These are phyloP conservation scores for Apeira syringaria DNA, from an alignment of 2,888 invertebrate genomes.

Conservation along the genomic window DNA sequence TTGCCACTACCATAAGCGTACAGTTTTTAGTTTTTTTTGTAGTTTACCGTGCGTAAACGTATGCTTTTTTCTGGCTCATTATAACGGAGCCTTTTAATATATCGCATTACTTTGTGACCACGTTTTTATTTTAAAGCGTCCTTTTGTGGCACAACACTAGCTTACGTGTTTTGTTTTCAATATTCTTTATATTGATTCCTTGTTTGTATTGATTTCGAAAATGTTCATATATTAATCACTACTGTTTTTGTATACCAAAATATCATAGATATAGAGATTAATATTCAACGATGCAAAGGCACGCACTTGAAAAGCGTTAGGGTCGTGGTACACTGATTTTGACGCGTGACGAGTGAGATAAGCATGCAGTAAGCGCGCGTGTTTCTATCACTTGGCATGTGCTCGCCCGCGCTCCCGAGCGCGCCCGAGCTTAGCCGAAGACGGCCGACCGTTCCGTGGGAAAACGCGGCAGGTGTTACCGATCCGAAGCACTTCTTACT, in stretches of 20 bases:
- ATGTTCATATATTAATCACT: slow-evolving; percentile 26
- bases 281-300: slow-evolving; percentile 38
- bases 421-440: slow-evolving; percentile 57
- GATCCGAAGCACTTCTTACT: slow-evolving; percentile 80
- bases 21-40: slow-evolving; percentile 28
- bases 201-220: slow-evolving; percentile 12
- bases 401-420: slow-evolving; percentile 57
- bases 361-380: slow-evolving; percentile 38
- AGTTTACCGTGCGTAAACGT: slow-evolving; percentile 23
- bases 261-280: slow-evolving; percentile 28
- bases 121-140: slow-evolving; percentile 20
- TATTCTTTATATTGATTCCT: slow-evolving; percentile 2
- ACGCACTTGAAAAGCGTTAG: slow-evolving; percentile 48
- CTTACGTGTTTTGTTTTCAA: neutral
- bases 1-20: slow-evolving; percentile 35
- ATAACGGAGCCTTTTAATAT: slow-evolving; percentile 40
- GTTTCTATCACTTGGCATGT: slow-evolving; percentile 44
- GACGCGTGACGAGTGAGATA: slow-evolving; percentile 56
- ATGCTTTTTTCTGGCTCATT: slow-evolving; percentile 29
- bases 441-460: slow-evolving; percentile 72
- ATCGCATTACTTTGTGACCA: slow-evolving; percentile 30
- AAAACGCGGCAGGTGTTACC: slow-evolving; percentile 81
- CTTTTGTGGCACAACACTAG: slow-evolving; percentile 24
- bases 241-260: slow-evolving; percentile 21
- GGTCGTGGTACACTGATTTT: slow-evolving; percentile 52